Conservation (phyloP, 2,888 invertebrate genomes). For the Matsumyia berberina region DNA sequence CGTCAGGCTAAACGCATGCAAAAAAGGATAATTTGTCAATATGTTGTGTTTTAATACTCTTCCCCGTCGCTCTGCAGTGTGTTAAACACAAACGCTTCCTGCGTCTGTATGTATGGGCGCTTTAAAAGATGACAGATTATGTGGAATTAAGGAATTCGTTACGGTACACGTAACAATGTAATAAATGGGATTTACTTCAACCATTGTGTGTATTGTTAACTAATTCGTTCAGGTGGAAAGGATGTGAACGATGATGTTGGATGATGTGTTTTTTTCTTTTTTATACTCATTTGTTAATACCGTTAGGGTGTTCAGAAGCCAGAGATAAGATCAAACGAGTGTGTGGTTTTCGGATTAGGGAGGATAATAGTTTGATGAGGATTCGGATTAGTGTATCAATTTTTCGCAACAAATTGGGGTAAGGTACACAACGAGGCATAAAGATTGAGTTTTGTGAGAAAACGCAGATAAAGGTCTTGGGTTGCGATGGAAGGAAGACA, state of each 20-base stretch:
- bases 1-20: constrained; percentile 19
- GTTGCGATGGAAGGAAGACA: too few relatives aligned
- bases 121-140: constrained; percentile 63
- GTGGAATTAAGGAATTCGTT: constrained; percentile 58
- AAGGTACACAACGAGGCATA: too few relatives aligned
- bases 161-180: constrained; percentile 51
- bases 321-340: constrained; percentile 11
- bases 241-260: constrained; percentile 47
- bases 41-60: constrained; percentile 24
- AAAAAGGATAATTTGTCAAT: constrained; percentile 42
- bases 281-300: neutral
- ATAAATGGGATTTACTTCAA: constrained; percentile 55
- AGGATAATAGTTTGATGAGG: constrained; percentile 21
- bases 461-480: too few relatives aligned
- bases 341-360: constrained; percentile 12
- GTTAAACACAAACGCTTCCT: constrained; percentile 2
- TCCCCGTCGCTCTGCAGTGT: neutral
- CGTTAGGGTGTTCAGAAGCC: constrained; percentile 12
- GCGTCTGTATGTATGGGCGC: neutral
- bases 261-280: constrained; percentile 1
- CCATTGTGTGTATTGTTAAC: constrained; percentile 45
- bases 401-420: neutral
- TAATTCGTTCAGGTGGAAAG: constrained; percentile 66
- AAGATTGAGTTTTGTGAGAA: too few relatives aligned
- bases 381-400: constrained; percentile 1